phyloP scores from a whole-genome alignment of 2,888 invertebrate genomes.

The Himalopsyche tibetana region DNA sequence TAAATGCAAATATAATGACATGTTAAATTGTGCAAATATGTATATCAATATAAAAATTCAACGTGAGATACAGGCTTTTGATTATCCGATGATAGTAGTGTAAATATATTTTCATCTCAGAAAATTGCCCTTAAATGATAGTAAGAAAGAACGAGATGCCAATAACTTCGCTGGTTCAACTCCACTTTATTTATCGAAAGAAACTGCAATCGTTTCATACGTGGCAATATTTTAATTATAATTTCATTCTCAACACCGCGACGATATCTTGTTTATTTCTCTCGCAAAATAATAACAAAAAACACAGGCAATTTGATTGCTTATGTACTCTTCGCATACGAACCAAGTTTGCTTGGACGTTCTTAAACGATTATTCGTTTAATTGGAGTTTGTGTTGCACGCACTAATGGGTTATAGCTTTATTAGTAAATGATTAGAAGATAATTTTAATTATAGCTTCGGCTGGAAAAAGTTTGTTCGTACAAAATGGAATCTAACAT shows the following conservation, averaged over 20 bases:
- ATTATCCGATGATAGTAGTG: not conserved
- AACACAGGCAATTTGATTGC: not conserved
- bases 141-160: slow-evolving; percentile 49
- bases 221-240: slow-evolving; percentile 62
- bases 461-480: not conserved
- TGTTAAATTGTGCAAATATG: too few species aligned
- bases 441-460: slow-evolving; percentile 56
- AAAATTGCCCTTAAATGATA: slow-evolving; percentile 46
- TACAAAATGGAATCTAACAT: not conserved
- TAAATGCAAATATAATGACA: too few species aligned
- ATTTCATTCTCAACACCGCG: slow-evolving; percentile 57
- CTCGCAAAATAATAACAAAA: slow-evolving; percentile 17
- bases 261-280: slow-evolving; percentile 48
- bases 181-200: not conserved
- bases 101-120: slow-evolving; percentile 43
- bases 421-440: slow-evolving; percentile 59
- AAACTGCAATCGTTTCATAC: slow-evolving; percentile 46
- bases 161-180: slow-evolving; percentile 28
- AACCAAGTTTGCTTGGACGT: slow-evolving; percentile 32
- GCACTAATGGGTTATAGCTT: slow-evolving; percentile 60
- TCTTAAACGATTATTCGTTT: slow-evolving; percentile 55
- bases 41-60: too few species aligned
- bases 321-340: slow-evolving; percentile 28
- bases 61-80: not conserved
- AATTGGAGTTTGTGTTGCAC: slow-evolving; percentile 60